Base-by-base conservation (phyloP, 2,888 invertebrate species). In the Yponomeuta malinellus region DNA sequence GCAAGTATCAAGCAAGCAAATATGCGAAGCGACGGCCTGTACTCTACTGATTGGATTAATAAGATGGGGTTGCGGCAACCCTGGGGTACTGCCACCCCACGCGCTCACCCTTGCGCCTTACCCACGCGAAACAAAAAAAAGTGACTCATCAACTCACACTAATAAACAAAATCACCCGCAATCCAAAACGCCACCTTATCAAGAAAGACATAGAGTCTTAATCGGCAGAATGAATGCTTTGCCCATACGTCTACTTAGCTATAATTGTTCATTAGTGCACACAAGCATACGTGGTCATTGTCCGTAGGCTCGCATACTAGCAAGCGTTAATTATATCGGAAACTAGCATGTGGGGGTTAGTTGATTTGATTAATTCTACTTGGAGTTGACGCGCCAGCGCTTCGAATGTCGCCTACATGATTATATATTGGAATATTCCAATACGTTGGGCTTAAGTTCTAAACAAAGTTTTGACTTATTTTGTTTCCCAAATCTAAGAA, bases 121-220 rank as follows among this genome's bases (percentile, higher is more conserved):
- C 52, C 90, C 92, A 91, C 92, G 90, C 92, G 87, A 91, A 92
- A 93, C 92, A 93, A 92, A 92, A 92, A 86, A 92, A 93, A 92
- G 92, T 93, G 93, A 93, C 92, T 93, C 93, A 93, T 93, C 93
- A 92, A 92, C 90, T 78, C 89, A 90, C 89, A 90, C 90, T 76
- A 84, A 84, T 85, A 83, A 84, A 85, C 81, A 84, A 83, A 80
- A 83, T 83, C 29, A 69, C 59, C 23, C n/a, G 48, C 68, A 23
- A 78, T 8, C 43, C 76, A 79, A 82, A 89, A 83, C 83, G 81
- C 83, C 78, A 81, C 87, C 91, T 87, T 84, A 90, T 87, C 79
- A 72, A 76, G 80, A 76, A 81, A 73, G 78, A 75, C 75, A 77
- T 83, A 90, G 85, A 85, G 89, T 81, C 80, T 79, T 75, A 78